These are phyloP conservation scores for Proterorhinus semilunaris DNA, from an alignment of 2,113 vertebrate genomes.

Conservation along the genomic window DNA sequence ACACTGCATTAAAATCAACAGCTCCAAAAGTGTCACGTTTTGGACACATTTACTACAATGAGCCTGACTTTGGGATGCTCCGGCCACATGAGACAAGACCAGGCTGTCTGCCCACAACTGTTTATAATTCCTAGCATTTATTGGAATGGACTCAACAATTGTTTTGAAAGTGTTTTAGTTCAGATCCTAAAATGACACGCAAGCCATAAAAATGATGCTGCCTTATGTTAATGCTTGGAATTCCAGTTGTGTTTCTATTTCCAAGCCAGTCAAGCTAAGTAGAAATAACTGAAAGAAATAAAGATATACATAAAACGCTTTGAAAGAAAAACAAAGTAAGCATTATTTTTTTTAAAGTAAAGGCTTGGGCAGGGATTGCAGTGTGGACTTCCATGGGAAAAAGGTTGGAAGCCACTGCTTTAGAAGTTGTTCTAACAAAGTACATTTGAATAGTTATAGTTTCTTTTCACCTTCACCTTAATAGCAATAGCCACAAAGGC, in stretches of 20 bases:
- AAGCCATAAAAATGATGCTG: constrained; percentile 65
- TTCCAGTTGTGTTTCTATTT: constrained; percentile 59
- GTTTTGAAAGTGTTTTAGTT: constrained; percentile 49
- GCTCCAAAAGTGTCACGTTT: constrained; percentile 61
- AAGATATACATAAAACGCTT: constrained; percentile 36
- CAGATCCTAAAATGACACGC: constrained; percentile 60
- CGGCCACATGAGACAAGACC: constrained; percentile 65
- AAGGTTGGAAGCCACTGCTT: no score
- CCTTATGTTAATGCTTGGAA: constrained; percentile 47
- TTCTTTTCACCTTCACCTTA: no score
- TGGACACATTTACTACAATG: constrained; percentile 57
- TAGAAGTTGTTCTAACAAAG: no score
- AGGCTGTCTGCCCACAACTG: constrained; percentile 53
- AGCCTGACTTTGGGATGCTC: constrained; percentile 42
- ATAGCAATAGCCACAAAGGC: no score
- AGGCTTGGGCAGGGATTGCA: no score
- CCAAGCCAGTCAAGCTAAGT: constrained; percentile 25
- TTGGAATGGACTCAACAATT: constrained; percentile 71
- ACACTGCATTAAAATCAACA: constrained; percentile 70
- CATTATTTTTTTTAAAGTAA: no score
- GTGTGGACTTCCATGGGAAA: no score
- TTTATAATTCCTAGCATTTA: constrained; percentile 71
- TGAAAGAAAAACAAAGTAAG: no score
- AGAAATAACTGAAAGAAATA: constrained; percentile 62
- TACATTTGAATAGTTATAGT: no score